A percentile compares a stretch with the other conserved stretches of the same genome.
phyloP scores from a whole-genome alignment of 2,113 vertebrate genomes.

The Malurus melanocephalus region DNA sequence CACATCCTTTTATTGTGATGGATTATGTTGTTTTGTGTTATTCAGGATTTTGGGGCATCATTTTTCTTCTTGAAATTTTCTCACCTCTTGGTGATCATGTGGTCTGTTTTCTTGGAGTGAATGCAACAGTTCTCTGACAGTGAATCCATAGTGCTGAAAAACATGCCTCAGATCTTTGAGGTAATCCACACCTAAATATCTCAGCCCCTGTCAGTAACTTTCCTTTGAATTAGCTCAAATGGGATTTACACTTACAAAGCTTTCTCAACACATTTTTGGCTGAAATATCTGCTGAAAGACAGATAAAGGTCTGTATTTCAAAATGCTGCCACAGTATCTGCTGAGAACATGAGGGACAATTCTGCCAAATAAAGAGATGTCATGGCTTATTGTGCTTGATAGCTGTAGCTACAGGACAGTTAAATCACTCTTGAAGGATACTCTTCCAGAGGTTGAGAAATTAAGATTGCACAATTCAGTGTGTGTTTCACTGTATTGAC shows the following conservation, averaged over 20 bases:
- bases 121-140: background rate
- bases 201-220: slow-evolving; percentile 46
- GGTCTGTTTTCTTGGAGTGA: slow-evolving; percentile 30
- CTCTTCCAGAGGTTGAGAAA: background rate
- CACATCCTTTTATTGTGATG: slow-evolving; percentile 25
- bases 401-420: background rate
- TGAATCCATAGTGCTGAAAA: slow-evolving; percentile 38
- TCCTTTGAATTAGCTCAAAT: slow-evolving; percentile 42
- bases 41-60: slow-evolving; percentile 18
- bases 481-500: background rate
- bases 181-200: slow-evolving; percentile 54
- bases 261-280: slow-evolving; percentile 4
- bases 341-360: background rate
- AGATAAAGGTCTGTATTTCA: background rate
- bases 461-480: background rate
- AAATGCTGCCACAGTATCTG: background rate
- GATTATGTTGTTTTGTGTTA: slow-evolving; percentile 32
- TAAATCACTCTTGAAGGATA: background rate
- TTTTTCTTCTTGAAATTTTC: slow-evolving; percentile 51
- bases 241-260: slow-evolving; percentile 23
- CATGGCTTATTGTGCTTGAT: background rate
- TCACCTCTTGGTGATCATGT: slow-evolving; percentile 40
- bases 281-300: background rate
- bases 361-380: background rate
- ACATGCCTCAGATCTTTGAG: slow-evolving; percentile 15